A percentile compares a stretch with the other conserved stretches of the same genome.
Conservation (phyloP, 2,797 vertebrate genomes). For the Hemitrygon akajei region DNA sequence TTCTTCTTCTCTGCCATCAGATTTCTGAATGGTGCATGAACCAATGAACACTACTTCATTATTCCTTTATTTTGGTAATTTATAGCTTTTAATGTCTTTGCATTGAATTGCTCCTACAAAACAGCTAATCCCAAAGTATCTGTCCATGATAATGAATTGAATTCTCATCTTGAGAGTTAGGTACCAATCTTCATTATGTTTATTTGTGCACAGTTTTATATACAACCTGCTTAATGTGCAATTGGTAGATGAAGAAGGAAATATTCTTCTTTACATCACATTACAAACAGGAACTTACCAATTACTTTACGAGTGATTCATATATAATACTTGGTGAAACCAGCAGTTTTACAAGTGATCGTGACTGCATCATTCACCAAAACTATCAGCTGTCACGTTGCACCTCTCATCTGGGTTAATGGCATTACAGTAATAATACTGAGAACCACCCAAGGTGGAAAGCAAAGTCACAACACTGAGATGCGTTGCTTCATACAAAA, state of each 20-base stretch:
- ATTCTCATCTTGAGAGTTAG: not conserved
- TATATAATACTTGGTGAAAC: not conserved
- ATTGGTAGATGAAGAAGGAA: not conserved
- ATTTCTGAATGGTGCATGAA: no score
- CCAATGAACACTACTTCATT: no score
- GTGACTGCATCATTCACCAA: not conserved
- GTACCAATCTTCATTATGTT: not conserved
- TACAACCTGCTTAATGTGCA: not conserved
- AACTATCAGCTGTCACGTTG: not conserved
- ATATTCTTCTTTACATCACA: not conserved
- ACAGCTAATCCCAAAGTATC: no score
- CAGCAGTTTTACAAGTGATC: not conserved
- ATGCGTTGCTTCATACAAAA: not conserved
- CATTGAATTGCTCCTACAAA: no score
- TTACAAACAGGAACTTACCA: slow-evolving; percentile 5
- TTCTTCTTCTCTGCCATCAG: no score
- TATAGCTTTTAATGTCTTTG: no score
- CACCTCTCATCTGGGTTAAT: not conserved
- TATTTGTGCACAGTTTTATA: not conserved
- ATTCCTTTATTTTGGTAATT: no score
- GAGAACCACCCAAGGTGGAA: not conserved
- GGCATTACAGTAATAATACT: not conserved
- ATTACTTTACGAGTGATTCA: not conserved
- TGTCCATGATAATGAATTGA: no score
- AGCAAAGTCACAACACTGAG: not conserved